Base-by-base conservation (phyloP, 2,888 invertebrate genomes). In the Nesidiocoris tenuis region DNA sequence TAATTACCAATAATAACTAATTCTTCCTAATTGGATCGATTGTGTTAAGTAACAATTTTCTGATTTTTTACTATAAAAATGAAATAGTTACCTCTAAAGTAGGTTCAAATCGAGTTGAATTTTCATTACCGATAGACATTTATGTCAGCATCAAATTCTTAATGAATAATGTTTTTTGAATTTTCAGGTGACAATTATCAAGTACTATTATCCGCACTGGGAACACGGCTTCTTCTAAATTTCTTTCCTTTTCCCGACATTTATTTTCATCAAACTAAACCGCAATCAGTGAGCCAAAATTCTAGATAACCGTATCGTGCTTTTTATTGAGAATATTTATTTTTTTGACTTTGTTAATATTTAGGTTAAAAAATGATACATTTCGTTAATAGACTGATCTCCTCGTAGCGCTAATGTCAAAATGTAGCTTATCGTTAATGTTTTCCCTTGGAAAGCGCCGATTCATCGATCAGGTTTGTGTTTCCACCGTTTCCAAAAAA, bases 161-260 rank as follows among this genome's bases (percentile, higher is more conserved):
- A 12, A 39, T 12, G 39, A 64, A 63, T 9, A 21, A 64, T 65
- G 22, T 56, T 67, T 55, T 12, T 70, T 70, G 25, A n/a, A 76
- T 66, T 77, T 78, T 56, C 79, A 80, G 78, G 80, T 80, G 61
- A 79, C 77, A 74, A 74, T 80, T 61, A 79, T 81, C 59, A 80
- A 80, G 79, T 76, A 76, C 63, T 80, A 81, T 77, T 80, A 81
- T 76, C 79, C 80, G 22, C 78, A 81, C 67, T 81, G 81, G 81
- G 81, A 80, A 74, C 77, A 79, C 65, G 81, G 80, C 78, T 79
- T 78, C 79, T 79, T 79, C 79, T 81, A 75, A 72, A 61, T 19
- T 64, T 61, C 19, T 9, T 64, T 18, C 59, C 5, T 55, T 74
- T 55, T 18, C 16, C 21, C 64, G 23, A n/a, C 23, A 57, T 56